Percentiles rank a stretch among this genome's conserved stretches.
Evolutionary conservation across 92 coral and sea anemone species (phyloP).

Genomic region (Desmophyllum pertusum): DNA sequence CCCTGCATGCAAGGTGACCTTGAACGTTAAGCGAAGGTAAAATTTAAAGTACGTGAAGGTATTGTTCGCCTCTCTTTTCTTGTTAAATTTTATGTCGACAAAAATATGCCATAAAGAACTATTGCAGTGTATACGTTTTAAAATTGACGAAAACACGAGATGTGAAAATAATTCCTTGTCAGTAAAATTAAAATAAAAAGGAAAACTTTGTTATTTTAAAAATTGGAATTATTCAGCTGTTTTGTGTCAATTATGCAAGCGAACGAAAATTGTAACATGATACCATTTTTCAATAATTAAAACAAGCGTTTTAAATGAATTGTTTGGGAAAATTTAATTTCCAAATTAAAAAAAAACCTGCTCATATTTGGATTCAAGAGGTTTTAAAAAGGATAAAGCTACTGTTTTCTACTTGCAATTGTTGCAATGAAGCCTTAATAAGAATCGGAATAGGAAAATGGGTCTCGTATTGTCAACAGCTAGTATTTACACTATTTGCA

Average conservation of each 20-base stretch:
- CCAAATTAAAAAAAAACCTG: neutral
- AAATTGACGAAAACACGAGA: neutral
- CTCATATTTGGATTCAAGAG: neutral
- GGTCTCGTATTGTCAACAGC: neutral
- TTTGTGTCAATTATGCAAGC: neutral
- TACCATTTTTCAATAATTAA: neutral
- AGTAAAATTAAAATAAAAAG: too few species aligned
- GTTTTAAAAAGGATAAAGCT: neutral
- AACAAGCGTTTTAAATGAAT: neutral
- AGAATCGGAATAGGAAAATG: neutral
- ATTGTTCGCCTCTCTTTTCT: neutral
- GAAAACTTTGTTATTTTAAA: neutral
- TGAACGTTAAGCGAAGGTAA: neutral
- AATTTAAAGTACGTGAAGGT: neutral
- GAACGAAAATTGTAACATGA: neutral
- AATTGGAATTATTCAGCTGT: neutral
- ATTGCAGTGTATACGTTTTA: neutral
- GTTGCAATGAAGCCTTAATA: neutral
- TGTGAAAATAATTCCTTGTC: too few species aligned
- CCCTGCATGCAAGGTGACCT: neutral
- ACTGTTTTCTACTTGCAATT: neutral
- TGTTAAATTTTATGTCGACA: neutral
- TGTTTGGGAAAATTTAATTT: neutral
- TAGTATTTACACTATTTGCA: neutral
- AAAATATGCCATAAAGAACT: neutral